Evolutionary conservation across 2,113 vertebrate species (phyloP), one percentile per base, ranked within the genome.

Genomic region (Hemicordylus capensis): DNA sequence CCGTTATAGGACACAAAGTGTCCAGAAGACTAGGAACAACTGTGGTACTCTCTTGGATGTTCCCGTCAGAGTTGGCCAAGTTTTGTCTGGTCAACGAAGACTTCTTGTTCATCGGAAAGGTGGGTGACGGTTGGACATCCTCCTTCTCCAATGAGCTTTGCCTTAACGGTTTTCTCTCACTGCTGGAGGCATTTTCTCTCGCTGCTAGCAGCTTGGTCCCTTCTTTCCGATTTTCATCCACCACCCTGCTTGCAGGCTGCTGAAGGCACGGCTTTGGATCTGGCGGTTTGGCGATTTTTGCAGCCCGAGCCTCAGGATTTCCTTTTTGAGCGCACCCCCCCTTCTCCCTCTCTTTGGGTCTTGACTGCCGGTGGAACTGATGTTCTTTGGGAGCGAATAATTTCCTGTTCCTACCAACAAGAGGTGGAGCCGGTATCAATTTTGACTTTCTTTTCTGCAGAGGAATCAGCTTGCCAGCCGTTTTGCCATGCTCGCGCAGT

Each of bases 401-500:
- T 26, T 95, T 96, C 85, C 94, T 97, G 7, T 86, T 61, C 79
- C 86, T 97, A 1, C 88, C 51, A 5, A 87, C 80, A 26, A 94
- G 81, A 31, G n/a, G 90, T 42, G 91, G 96, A 58, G 96, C 94
- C 70, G 93, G 69, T 39, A 93, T 95, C 39, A 93, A 72, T 1
- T 96, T 96, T 2, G 88, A 54, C 63, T 93, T 95, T 20, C 84
- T 92, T 9, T 73, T 89, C 83, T 85, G 82, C 0, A 76, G 56
- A 0, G 51, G 39, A 1, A 90, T 92, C 0, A 98, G 87, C 1
- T 87, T 88, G 4, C 96, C 93, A 0, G 95, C 94, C 26, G 72
- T 92, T 89, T 96, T 96, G 15, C 97, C 97, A 1, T 98, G 66
- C 75, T 93, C 92, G 20, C 97, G 96, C 69, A 98, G 82, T 1